phyloP scores from a whole-genome alignment of 1,140 invertebrate species.

The Harpegnathos saltator region DNA sequence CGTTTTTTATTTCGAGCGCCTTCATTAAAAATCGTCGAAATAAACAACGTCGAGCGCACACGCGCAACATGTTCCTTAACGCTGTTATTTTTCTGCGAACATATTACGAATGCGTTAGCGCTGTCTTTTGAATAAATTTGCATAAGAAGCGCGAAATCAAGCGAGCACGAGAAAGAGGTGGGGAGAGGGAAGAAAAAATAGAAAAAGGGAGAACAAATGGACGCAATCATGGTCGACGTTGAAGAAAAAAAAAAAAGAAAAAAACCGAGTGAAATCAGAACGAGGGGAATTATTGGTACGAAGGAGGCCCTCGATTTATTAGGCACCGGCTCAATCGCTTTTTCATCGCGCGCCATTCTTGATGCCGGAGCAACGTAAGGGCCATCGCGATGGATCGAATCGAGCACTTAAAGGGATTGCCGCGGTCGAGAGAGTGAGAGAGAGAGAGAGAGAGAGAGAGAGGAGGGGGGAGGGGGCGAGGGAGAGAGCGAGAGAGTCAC shows the following conservation, averaged over 20 bases:
- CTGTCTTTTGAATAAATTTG: constrained; percentile 55
- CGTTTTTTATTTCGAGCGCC: constrained; percentile 20
- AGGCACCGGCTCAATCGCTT: constrained; percentile 46
- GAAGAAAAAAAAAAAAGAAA: not conserved
- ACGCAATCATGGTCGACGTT: constrained; percentile 5
- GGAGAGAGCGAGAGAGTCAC: constrained; percentile 23
- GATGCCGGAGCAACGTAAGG: constrained; percentile 44
- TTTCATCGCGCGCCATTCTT: constrained; percentile 48
- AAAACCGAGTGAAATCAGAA: constrained; percentile 27
- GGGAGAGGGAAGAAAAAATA: not conserved
- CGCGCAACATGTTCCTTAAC: not conserved
- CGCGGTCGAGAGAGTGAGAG: not conserved
- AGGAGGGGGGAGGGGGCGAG: not conserved
- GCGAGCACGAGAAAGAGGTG: constrained; percentile 11
- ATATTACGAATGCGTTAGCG: constrained; percentile 49
- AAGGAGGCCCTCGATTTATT: constrained; percentile 48
- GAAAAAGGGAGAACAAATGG: not conserved
- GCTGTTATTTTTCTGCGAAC: constrained; percentile 23
- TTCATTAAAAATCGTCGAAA: constrained; percentile 44
- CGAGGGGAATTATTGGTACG: constrained; percentile 9
- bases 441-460: not conserved
- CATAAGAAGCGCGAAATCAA: constrained; percentile 20
- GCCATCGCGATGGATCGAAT: constrained; percentile 54
- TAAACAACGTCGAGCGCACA: constrained; percentile 35
- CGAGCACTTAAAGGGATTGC: constrained; percentile 64